Percentiles rank a stretch among this genome's conserved stretches.
These are phyloP conservation scores for Mormyrus lacerda DNA, from an alignment of 2,113 vertebrate genomes.

Conservation along the genomic window DNA sequence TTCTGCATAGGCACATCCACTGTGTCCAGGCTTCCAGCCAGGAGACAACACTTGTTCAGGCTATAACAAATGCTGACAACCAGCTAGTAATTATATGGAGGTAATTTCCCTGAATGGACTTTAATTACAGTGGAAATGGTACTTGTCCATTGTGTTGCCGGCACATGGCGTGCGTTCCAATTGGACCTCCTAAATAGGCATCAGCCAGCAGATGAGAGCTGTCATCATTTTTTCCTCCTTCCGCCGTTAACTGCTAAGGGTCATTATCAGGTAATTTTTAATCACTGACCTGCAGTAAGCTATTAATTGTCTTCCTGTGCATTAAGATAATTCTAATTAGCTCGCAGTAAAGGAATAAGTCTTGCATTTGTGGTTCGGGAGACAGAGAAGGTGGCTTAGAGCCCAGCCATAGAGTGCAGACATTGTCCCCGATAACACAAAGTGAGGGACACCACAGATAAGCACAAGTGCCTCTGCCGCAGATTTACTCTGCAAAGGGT, in stretches of 20 bases:
- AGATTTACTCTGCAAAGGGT: neutral
- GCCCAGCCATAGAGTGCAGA: neutral
- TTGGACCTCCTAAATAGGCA: slow-evolving; percentile 45
- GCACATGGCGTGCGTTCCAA: slow-evolving; percentile 38
- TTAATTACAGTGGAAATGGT: slow-evolving; percentile 51
- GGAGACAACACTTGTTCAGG: slow-evolving; percentile 37
- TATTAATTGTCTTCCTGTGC: slow-evolving; percentile 51
- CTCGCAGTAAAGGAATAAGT: slow-evolving; percentile 38
- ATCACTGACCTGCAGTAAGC: slow-evolving; percentile 52
- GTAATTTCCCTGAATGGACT: slow-evolving; percentile 49
- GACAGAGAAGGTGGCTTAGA: slow-evolving; percentile 25
- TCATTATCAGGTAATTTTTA: slow-evolving; percentile 50
- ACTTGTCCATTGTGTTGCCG: slow-evolving; percentile 47
- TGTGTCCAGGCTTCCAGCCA: slow-evolving; percentile 34
- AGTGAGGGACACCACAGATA: neutral
- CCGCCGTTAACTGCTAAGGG: slow-evolving; percentile 37
- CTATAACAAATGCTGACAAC: slow-evolving; percentile 49
- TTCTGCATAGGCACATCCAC: slow-evolving; percentile 37
- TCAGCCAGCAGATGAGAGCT: slow-evolving; percentile 39
- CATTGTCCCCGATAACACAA: neutral
- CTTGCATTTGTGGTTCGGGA: slow-evolving; percentile 25
- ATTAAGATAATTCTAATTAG: slow-evolving; percentile 54
- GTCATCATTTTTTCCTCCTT: slow-evolving; percentile 36
- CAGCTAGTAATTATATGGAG: slow-evolving; percentile 49
- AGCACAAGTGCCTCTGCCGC: neutral